Evolutionary conservation across 2,888 invertebrate genomes (phyloP), one percentile per base, ranked within the genome.

Genomic region (Watsonalla binaria): DNA sequence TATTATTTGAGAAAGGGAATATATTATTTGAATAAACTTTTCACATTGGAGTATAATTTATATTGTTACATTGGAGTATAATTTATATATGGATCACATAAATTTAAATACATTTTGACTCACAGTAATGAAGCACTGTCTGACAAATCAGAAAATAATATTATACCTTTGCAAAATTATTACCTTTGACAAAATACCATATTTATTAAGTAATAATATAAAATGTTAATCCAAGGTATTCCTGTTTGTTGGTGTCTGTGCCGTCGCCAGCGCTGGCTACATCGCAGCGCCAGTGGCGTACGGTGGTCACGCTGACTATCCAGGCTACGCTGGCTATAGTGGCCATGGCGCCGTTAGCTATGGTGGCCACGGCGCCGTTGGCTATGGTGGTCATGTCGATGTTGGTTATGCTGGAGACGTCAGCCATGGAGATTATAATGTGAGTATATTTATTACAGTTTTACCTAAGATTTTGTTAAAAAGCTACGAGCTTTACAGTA

Each of bases 341-440:
- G 62, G 62, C 6, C 59, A 70, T 45, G 63, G 48, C n/a, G 62
- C 49, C 0, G 62, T 24, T 24, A 4, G 58, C 6, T 55, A 60
- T 35, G 61, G 53, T 5, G 63, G 55, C 46, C 59, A 70, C 46
- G 63, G 48, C n/a, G 62, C 49, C 0, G 62, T 39, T 33, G 57
- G 57, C 33, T 62, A 66, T 45, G 63, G 57, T 7, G 57, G 63
- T 5, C 57, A 64, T 33, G 64, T 60, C 5, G 70, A 65, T 11
- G 68, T 77, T 54, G 61, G 62, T 5, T 68, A 63, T 0, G 65
- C 56, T 47, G 68, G 58, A 51, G 76, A 69, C 9, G 67, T 75
- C 47, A 66, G 72, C 9, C 84, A 86, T 58, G 82, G 74, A 5
- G 90, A 87, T 58, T 87, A 90, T 64, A 82, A 88, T 65, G 91